Conservation (phyloP, 2,113 vertebrate species). For the Thamnaconus septentrionalis region DNA sequence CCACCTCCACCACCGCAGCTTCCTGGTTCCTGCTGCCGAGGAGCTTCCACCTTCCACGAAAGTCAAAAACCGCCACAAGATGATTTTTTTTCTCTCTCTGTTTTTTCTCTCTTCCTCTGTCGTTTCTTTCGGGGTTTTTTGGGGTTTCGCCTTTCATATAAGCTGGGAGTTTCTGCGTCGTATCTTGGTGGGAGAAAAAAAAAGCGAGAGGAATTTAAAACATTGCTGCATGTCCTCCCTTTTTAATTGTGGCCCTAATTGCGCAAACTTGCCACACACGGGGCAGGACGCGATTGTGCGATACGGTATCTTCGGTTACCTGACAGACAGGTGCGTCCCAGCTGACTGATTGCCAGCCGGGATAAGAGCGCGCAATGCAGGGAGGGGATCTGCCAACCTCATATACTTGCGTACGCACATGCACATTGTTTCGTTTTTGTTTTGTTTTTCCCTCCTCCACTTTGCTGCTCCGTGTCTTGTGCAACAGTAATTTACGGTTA, state of each 20-base stretch:
- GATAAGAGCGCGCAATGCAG: constrained; percentile 4
- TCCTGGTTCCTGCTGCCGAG: constrained; percentile 50
- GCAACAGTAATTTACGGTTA: constrained; percentile 62
- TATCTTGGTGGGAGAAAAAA: too few relatives aligned
- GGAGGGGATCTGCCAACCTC: too few relatives aligned
- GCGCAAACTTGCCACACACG: too few relatives aligned
- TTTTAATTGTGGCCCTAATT: too few relatives aligned
- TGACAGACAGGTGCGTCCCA: constrained; percentile 49
- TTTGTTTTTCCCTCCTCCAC: constrained; percentile 1
- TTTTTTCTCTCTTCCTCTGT: neutral
- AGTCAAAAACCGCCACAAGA: constrained; percentile 16
- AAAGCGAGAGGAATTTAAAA: too few relatives aligned
- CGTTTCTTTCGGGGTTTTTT: neutral
- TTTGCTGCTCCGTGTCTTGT: constrained; percentile 44
- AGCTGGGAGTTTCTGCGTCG: too few relatives aligned
- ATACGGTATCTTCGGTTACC: constrained; percentile 32
- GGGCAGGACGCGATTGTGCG: neutral
- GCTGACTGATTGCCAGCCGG: constrained; percentile 17
- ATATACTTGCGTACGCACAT: too few relatives aligned
- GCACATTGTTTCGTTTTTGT: too few relatives aligned
- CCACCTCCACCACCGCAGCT: neutral
- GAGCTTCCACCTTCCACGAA: constrained; percentile 10
- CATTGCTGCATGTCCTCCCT: too few relatives aligned
- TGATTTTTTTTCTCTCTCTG: constrained; percentile 10
- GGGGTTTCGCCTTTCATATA: neutral